Conservation (phyloP, 2,888 invertebrate genomes). For the Ichneumoninae sp. region DNA sequence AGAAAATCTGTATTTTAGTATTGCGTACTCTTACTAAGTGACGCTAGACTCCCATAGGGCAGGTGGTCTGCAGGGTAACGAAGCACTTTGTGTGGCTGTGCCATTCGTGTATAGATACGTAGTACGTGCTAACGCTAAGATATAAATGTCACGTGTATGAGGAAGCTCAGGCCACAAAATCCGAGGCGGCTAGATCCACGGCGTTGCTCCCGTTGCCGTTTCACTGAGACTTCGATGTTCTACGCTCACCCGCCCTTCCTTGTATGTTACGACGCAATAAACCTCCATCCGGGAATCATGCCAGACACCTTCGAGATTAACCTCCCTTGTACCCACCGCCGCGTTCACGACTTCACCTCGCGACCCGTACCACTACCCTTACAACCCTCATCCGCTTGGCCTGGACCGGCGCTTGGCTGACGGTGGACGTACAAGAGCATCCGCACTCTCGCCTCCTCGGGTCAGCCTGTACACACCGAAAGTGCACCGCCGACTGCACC, state of each 20-base stretch:
- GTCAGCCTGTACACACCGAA: conserved; percentile 41
- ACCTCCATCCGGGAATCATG: conserved; percentile 77
- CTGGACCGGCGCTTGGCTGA: conserved; percentile 31
- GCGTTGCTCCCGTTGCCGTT: conserved; percentile 20
- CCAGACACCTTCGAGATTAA: conserved; percentile 80
- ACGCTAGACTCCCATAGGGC: neutral
- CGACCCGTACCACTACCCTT: conserved; percentile 53
- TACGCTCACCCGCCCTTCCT: conserved; percentile 39
- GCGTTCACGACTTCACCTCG: conserved; percentile 62
- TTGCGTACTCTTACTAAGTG: neutral
- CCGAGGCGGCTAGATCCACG: conserved; percentile 24
- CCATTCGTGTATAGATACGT: conserved; percentile 30
- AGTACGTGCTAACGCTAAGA: conserved; percentile 35
- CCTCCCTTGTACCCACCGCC: conserved; percentile 58
- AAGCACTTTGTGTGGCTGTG: conserved; percentile 16
- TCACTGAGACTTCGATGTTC: conserved; percentile 53
- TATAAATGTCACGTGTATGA: conserved; percentile 60
- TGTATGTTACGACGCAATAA: conserved; percentile 79
- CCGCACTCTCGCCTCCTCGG: conserved; percentile 39
- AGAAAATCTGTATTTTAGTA: conserved; percentile 31
- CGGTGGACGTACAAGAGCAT: conserved; percentile 62
- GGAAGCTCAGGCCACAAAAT: conserved; percentile 53
- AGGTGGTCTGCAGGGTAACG: conserved; percentile 4
- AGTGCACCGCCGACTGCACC: conserved; percentile 20
- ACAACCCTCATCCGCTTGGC: conserved; percentile 35